Evolutionary conservation across 2,113 vertebrate species (phyloP), one percentile per base, ranked within the genome.

Genomic region (Scolopax mira): DNA sequence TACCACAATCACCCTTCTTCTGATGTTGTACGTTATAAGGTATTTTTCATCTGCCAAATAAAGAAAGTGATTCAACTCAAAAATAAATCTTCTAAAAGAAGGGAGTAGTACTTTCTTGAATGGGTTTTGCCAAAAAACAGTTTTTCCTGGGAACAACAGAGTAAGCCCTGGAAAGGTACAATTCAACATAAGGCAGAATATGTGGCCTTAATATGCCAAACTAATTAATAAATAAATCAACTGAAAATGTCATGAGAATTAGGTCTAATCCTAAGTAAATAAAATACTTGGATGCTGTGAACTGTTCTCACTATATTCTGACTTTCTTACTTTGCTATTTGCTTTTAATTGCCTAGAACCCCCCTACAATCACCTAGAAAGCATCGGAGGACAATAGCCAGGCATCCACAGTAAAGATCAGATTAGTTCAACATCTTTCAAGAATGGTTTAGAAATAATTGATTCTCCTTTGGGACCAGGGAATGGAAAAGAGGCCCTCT

Each of bases 401-500:
- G 85, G 41, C 60, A 78, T 58, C 44, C 77, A 87, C 24, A 65
- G 66, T 31, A 87, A 89, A 95, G 64, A 93, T 90, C 64, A 80
- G 79, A 83, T 90, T 90, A 90, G 75, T 54, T 31, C 72, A 83
- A 66, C 54, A 51, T 88, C 31, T 94, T 85, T 77, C 67, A 93
- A 80, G 82, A 77, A 80, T 58, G 52, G 67, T 80, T 92, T 61
- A 85, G 66, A 86, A 94, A 91, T 90, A 91, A 95, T 83, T 90
- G 67, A 46, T 77, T 80, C 64, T 94, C 79, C 85, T 93, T 42
- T 51, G 90, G 79, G 88, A 70, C 75, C 13, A 9, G 42, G 23
- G 41, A 90, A 95, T 88, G 82, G 88, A 73, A 91, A 91, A 90
- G 46, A 93, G 35, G 58, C n/a, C 67, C n/a, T 92, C 81, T 93